Evolutionary conservation across 2,888 invertebrate genomes (phyloP), one percentile per base, ranked within the genome.

Genomic region (Drosophila prostipennis): DNA sequence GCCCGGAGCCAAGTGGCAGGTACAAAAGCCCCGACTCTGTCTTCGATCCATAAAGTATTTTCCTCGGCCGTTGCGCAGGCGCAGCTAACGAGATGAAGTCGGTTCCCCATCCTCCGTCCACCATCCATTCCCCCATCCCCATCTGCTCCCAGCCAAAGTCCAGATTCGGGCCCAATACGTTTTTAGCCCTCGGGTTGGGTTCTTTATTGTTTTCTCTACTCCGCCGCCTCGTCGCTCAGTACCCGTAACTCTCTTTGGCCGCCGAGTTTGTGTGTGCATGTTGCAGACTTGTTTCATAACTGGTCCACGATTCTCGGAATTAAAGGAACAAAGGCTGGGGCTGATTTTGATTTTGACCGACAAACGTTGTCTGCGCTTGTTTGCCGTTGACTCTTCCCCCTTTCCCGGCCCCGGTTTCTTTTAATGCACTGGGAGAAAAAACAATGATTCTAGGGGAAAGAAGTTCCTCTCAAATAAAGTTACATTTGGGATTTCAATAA

Each of bases 271-370:
- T 49, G 71, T 85, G 73, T 72, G 72, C 75, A 74, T 88, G 78
- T 82, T 87, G 86, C 80, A 83, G 86, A 86, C 85, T 89, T 90
- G 83, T 90, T 91, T 90, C 90, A 90, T 91, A 91, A 91, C 91
- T 91, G 90, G 91, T 91, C 89, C 85, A 87, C 79, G 78, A 85
- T 91, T 91, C 91, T 89, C 77, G 79, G 91, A 91, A 91, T 83
- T 80, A 84, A 69, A 75, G 80, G 87, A 79, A 89, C 89, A 87
- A 87, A 89, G 87, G 80, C 88, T 81, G 70, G 67, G 77, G 54
- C 88, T 77, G 77, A 80, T 87, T 89, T 89, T 86, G 80, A 87
- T 89, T 89, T 91, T 90, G 90, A 91, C 91, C 91, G 91, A 91
- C 91, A 90, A 90, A 90, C 81, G 81, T 78, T 83, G 87, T 80